These are phyloP conservation scores for Osmerus eperlanus DNA, from an alignment of 2,113 vertebrate genomes.

Conservation along the genomic window DNA sequence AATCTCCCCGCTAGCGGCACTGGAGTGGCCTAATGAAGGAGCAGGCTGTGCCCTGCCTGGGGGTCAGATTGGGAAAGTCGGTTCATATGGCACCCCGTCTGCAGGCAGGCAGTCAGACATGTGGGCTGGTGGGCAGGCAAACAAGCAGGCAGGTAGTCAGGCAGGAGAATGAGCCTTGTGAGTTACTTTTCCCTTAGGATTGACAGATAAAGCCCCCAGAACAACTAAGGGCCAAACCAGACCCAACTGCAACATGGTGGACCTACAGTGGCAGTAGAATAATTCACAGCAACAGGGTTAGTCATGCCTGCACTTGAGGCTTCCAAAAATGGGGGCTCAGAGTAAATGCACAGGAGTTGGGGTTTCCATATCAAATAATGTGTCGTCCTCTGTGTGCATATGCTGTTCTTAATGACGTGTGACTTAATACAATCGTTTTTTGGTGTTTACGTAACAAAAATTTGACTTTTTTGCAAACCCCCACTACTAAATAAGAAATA, in stretches of 20 bases:
- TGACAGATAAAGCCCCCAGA: neutral
- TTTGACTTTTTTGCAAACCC: neutral
- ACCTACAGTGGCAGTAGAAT: neutral
- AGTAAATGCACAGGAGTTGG: no score
- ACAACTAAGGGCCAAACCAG: neutral
- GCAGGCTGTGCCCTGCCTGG: constrained; percentile 51
- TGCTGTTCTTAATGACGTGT: no score
- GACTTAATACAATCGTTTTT: no score
- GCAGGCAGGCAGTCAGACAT: constrained; percentile 13
- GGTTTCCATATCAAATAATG: no score
- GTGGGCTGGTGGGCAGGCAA: neutral
- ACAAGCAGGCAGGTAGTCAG: no score
- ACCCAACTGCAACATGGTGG: neutral
- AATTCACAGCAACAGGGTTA: neutral
- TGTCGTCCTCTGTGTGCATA: no score
- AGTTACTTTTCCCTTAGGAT: no score
- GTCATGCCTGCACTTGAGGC: neutral
- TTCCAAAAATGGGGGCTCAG: no score
- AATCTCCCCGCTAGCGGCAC: constrained; percentile 43
- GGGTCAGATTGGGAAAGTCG: constrained; percentile 46
- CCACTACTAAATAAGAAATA: neutral
- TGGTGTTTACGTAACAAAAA: no score
- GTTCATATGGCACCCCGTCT: constrained; percentile 50
- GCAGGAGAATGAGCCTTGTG: no score
- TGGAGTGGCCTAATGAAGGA: constrained; percentile 61